Base-by-base conservation (phyloP, 1,140 invertebrate genomes). In the Lasioglossum albipes region DNA sequence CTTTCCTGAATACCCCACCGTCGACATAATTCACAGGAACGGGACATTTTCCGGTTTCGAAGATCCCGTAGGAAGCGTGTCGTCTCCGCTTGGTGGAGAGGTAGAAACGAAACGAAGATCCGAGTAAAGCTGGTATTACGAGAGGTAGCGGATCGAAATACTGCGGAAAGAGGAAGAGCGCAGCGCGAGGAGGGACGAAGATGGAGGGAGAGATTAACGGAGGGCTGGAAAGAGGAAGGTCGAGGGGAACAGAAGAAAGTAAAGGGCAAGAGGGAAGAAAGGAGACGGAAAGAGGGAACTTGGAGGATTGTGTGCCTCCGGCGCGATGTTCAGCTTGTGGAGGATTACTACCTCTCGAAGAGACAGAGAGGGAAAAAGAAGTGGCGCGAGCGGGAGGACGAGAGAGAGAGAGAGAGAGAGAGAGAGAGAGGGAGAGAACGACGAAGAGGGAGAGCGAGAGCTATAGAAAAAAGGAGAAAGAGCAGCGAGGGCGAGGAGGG, bases 311-410 rank as follows among this genome's bases (percentile, higher is more conserved):
- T 89, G 81, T 76, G 86, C 87, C 84, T 90, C 73, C 84, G 84
- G 87, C 86, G 84, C 83, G 88, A 90, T 86, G 87, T 88, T 90
- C 84, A 84, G 87, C 88, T 88, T 85, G 82, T 75, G 75, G 88
- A 88, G 88, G 89, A 90, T 90, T 89, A 91, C 89, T 86, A 86
- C 83, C 83, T 88, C 83, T 85, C 87, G 78, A 83, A 77, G 42
- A 36, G 65, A 77, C 64, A 22, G 59, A 72, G 68, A 77, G 59
- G 36, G 49, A 71, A 66, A 73, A 42, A 73, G 49, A 42, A 54
- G 18, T 7, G 61, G 54, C 49, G 27, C 7, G 16, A 71, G 31
- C 54, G 22, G 59, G 66, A 77, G 49, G 62, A 72, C 79, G 64
- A 81, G 57, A 36, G 22, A 78, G 42, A 57, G 54, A 16, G 31